Percentiles rank a stretch among this genome's conserved stretches.
Evolutionary conservation across 2,113 vertebrate species (phyloP).

Genomic region (Cebus imitator): DNA sequence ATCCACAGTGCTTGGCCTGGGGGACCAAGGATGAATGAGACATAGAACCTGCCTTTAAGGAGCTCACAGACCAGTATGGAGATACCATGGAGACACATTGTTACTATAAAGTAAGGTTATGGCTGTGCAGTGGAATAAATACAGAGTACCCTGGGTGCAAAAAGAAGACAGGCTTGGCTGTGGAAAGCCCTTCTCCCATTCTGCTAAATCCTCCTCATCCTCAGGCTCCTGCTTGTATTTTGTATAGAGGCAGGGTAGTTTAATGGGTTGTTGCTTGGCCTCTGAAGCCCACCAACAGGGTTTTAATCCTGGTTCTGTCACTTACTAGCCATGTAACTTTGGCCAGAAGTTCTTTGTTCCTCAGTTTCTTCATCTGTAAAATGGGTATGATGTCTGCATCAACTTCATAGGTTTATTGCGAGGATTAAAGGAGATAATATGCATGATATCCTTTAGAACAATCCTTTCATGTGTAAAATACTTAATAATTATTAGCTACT

Average conservation of each 20-base stretch:
- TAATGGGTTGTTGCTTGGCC: background rate
- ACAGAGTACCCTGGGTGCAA: background rate
- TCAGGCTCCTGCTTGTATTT: background rate
- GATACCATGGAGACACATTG: background rate
- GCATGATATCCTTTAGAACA: background rate
- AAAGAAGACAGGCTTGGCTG: background rate
- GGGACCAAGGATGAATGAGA: background rate
- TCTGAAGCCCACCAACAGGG: background rate
- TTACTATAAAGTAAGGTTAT: background rate
- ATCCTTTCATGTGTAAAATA: constrained; percentile 1
- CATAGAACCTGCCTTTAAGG: background rate
- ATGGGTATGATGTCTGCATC: background rate
- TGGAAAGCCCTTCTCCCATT: background rate
- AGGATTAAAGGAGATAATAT: background rate
- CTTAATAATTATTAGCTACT: background rate
- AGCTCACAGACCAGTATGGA: background rate
- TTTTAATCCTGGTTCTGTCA: background rate
- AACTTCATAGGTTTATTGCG: background rate
- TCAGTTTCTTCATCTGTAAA: constrained; percentile 41
- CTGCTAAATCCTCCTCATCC: background rate
- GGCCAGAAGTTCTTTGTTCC: constrained; percentile 6
- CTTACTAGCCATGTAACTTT: background rate
- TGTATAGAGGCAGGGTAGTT: background rate
- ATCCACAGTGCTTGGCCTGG: background rate
- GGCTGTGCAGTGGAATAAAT: background rate